Percentiles rank a stretch among this genome's conserved stretches.
These are phyloP conservation scores for Sarcophilus harrisii DNA, from an alignment of 2,797 vertebrate species.

Conservation along the genomic window DNA sequence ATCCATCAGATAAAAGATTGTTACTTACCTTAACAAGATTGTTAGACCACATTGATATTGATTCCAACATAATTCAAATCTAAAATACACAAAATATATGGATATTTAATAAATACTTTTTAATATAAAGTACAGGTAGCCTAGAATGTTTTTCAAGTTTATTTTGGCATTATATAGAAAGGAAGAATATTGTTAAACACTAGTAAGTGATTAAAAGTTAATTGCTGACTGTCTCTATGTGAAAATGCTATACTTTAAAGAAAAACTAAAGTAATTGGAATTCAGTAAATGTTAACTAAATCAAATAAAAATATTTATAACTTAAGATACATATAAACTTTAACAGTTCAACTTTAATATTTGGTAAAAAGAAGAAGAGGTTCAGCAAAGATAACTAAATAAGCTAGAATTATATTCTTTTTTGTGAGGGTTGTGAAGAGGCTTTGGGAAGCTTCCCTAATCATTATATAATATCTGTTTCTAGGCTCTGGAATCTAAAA, in stretches of 20 bases:
- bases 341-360: neutral
- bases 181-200: constrained; percentile 53
- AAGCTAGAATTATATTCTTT: neutral
- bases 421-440: neutral
- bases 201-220: constrained; percentile 27
- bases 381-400: neutral
- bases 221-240: constrained; percentile 27
- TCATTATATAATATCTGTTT: neutral
- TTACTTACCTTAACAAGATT: constrained; percentile 94
- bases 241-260: constrained; percentile 41
- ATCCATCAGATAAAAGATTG: constrained; percentile 43
- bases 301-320: neutral
- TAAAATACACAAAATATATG: constrained; percentile 77
- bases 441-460: neutral
- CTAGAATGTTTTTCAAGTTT: constrained; percentile 36
- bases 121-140: constrained; percentile 36
- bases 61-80: constrained; percentile 73
- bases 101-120: neutral
- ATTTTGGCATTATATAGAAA: constrained; percentile 1
- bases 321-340: neutral
- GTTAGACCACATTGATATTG: constrained; percentile 86
- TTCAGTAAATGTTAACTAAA: neutral
- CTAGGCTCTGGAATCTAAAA: neutral
- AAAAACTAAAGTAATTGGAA: constrained; percentile 18
- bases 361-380: neutral